phyloP scores from a whole-genome alignment of 2,888 invertebrate genomes.

The Spodoptera picta region DNA sequence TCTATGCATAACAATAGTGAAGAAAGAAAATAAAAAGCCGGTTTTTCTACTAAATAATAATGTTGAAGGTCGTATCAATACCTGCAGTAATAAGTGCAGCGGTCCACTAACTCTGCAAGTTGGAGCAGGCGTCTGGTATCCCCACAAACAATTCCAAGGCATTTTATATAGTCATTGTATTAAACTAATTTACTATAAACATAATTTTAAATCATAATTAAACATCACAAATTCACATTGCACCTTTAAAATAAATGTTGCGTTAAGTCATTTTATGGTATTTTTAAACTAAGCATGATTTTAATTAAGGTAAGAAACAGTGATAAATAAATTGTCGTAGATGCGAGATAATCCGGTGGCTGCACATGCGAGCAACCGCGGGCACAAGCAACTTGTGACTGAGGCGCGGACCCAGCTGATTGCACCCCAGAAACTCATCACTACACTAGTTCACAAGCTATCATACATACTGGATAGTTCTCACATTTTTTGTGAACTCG shows the following conservation, averaged over 20 bases:
- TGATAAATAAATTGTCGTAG: conserved; percentile 20
- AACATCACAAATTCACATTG: conserved; percentile 45
- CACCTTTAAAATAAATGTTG: conserved; percentile 11
- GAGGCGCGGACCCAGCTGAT: conserved; percentile 68
- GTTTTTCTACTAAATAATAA: conserved; percentile 2
- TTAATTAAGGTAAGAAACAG: conserved; percentile 6
- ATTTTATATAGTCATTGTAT: conserved; percentile 71
- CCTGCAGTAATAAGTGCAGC: conserved; percentile 78
- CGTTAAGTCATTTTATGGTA: not conserved
- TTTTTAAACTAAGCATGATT: not conserved
- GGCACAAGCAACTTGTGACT: conserved; percentile 72
- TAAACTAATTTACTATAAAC: conserved; percentile 7
- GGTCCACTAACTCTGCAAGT: conserved; percentile 82
- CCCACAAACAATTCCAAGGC: conserved; percentile 87
- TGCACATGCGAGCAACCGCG: conserved; percentile 63
- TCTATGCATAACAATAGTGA: too few species aligned
- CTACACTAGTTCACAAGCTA: conserved; percentile 44
- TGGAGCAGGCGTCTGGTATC: conserved; percentile 81
- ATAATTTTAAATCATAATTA: conserved; percentile 7
- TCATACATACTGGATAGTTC: conserved; percentile 28
- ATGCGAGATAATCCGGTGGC: conserved; percentile 21
- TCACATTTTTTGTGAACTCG: conserved; percentile 12
- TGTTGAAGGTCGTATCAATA: conserved; percentile 50
- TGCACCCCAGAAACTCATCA: conserved; percentile 52
- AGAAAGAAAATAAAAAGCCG: not conserved